Evolutionary conservation across 2,113 vertebrate species (phyloP).

Genomic region (Albula goreensis): DNA sequence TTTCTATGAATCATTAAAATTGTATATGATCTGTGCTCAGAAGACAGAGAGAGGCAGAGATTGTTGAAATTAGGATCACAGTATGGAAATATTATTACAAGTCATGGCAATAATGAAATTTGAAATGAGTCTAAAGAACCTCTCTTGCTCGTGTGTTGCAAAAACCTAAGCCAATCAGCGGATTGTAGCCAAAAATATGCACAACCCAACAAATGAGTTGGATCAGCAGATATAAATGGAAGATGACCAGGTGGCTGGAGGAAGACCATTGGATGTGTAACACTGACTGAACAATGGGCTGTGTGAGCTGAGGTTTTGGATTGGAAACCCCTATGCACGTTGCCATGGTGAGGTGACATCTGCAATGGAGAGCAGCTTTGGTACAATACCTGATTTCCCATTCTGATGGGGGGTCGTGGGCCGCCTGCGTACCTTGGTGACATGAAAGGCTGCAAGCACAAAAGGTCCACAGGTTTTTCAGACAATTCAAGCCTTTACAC

Average conservation of each 20-base stretch:
- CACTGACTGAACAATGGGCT: not conserved
- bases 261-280: not conserved
- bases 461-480: slow-evolving; percentile 35
- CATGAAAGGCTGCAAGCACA: slow-evolving; percentile 92
- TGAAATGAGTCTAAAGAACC: too few species aligned
- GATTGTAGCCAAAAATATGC: not conserved
- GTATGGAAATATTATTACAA: too few species aligned
- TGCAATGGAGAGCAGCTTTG: not conserved
- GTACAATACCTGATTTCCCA: slow-evolving; percentile 90
- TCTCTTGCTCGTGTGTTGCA: too few species aligned
- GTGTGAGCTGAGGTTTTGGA: not conserved
- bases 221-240: not conserved
- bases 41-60: too few species aligned
- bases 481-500: not conserved
- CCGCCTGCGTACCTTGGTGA: slow-evolving; percentile 95
- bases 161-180: too few species aligned
- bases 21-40: too few species aligned
- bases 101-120: too few species aligned
- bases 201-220: not conserved
- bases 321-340: not conserved
- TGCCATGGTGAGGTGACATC: not conserved
- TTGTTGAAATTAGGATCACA: too few species aligned
- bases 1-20: too few species aligned
- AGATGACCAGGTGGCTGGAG: not conserved
- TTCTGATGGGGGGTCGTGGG: slow-evolving; percentile 94